phyloP scores from a whole-genome alignment of 2,888 invertebrate species.

The Tyria jacobaeae region DNA sequence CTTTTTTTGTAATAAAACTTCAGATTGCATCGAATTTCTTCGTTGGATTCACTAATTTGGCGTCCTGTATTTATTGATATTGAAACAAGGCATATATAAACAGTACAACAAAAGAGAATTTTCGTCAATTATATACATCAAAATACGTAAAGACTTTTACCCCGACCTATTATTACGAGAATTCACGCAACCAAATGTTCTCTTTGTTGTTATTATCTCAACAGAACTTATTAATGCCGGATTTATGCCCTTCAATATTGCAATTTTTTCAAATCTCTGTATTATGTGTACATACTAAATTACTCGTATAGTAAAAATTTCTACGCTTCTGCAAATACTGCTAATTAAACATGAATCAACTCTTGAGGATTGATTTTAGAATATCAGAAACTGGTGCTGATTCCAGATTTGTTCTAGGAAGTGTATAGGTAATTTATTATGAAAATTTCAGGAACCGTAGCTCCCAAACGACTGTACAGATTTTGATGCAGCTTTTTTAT shows the following conservation, averaged over 20 bases:
- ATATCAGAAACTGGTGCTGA: conserved; percentile 4
- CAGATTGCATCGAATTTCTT: no score
- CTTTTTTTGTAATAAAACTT: no score
- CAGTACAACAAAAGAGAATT: no score
- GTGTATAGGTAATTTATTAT: neutral
- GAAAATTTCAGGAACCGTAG: no score
- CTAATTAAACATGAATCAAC: conserved; percentile 43
- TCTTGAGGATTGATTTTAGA: conserved; percentile 18
- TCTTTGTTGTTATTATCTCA: conserved; percentile 16
- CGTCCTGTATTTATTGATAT: no score
- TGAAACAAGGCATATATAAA: no score
- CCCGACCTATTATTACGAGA: no score
- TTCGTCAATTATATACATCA: no score
- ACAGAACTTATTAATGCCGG: conserved; percentile 7
- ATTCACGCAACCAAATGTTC: neutral
- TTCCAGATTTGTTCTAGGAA: neutral
- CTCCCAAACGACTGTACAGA: no score
- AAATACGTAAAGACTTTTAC: no score
- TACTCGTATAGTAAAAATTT: conserved; percentile 2
- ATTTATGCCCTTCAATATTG: conserved; percentile 9
- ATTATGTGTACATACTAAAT: conserved; percentile 11
- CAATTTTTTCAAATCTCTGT: conserved; percentile 10
- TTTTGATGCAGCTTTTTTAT: no score
- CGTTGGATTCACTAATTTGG: no score
- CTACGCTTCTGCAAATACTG: conserved; percentile 7